phyloP scores from a whole-genome alignment of 2,888 invertebrate species.

The Pseudococcus longispinus region DNA sequence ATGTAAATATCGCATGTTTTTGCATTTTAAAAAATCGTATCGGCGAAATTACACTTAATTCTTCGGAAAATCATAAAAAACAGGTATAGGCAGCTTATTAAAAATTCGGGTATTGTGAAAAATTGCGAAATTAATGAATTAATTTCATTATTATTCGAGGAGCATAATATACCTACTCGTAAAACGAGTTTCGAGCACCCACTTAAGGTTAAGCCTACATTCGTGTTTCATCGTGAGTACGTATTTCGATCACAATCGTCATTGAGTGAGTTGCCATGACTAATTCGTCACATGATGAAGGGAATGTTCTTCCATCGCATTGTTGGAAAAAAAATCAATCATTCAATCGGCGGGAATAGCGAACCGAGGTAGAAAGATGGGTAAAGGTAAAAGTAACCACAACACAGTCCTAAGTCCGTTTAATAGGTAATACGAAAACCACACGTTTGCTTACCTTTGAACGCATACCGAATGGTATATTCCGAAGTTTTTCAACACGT shows the following conservation, averaged over 20 bases:
- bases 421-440: neutral
- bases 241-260: neutral
- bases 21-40: too few relatives aligned
- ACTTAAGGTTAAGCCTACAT: neutral
- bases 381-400: neutral
- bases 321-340: neutral
- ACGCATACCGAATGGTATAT: conserved; percentile 96
- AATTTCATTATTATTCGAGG: neutral
- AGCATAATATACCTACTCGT: neutral
- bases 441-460: conserved; percentile 71
- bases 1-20: neutral
- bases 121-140: neutral
- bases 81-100: too few relatives aligned
- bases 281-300: neutral
- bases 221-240: neutral
- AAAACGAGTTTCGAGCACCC: neutral
- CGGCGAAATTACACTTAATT: too few relatives aligned
- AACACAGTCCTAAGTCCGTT: neutral
- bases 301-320: neutral
- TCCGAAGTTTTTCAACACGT: conserved; percentile 87
- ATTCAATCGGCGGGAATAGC: neutral
- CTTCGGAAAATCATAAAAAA: too few relatives aligned
- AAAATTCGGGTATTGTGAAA: too few relatives aligned
- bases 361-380: neutral
- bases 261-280: neutral